Evolutionary conservation across 1,140 invertebrate genomes (phyloP), one percentile per base, ranked within the genome.

Genomic region (Cherax quadricarinatus): DNA sequence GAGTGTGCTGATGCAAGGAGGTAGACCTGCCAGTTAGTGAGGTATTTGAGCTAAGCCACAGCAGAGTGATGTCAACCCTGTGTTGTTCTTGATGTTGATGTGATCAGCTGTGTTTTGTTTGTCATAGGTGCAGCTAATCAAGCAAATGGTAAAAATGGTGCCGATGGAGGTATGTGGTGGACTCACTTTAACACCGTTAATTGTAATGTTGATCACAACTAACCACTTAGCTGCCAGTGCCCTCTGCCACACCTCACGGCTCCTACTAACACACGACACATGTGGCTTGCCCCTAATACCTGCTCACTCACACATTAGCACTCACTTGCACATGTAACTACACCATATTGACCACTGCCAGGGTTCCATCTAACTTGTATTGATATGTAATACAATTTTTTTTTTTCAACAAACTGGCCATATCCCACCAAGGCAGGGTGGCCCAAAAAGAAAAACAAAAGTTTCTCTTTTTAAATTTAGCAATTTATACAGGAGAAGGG

Each of bases 61-160:
- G 60, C 18, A 75, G n/a, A 90, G 48, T 83, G 66, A 84, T 90
- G 88, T 84, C 75, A 84, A 84, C 62, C 81, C 49, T 90, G 82
- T 92, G 85, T 87, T 83, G 85, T 83, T 91, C 83, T 91, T 88
- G 53, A 87, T 88, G 86, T 88, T 57, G 91, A 83, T 92, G 91
- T 92, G 91, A 92, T 92, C 86, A 78, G 86, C 81, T 84, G 87
- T 93, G 87, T 93, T 92, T 88, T 92, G 86, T 92, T 92, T 92
- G 91, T 92, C 90, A 85, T 93, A 93, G 93, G 93, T 93, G 93
- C 89, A 73, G 93, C 93, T 91, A 92, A 92, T 92, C 89, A 93
- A 87, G 86, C 93, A 91, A 93, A 92, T 93, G 93, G 89, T 93
- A 93, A 89, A 93, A 93, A 92, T 89, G 93, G 93, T 92, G 89